Percentiles rank a stretch among this genome's conserved stretches.
phyloP scores from a whole-genome alignment of 1,140 invertebrate genomes.

The Druon quercuslanigerum region DNA sequence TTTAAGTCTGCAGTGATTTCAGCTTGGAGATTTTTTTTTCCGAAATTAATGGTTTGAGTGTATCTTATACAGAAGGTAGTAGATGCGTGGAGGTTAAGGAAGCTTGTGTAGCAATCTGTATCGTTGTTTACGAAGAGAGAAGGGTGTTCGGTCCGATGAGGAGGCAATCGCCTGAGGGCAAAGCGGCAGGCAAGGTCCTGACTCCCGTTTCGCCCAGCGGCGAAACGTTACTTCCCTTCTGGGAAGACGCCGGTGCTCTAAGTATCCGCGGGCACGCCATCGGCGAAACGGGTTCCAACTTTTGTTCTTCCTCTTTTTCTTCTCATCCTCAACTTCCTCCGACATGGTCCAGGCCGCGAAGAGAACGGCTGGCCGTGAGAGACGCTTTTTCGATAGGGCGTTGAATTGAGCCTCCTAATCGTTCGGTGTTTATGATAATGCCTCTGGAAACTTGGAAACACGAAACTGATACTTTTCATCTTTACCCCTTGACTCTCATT shows the following conservation, averaged over 20 bases:
- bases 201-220: slow-evolving; percentile 50
- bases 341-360: slow-evolving; percentile 7
- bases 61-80: background rate
- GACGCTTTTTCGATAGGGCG: slow-evolving; percentile 30
- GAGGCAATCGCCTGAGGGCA: slow-evolving; percentile 24
- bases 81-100: slow-evolving; percentile 34
- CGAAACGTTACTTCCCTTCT: slow-evolving; percentile 62
- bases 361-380: slow-evolving; percentile 16
- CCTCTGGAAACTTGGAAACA: slow-evolving; percentile 19
- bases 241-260: slow-evolving; percentile 36
- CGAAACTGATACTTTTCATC: slow-evolving; percentile 22
- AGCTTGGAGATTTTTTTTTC: slow-evolving; percentile 1
- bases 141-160: slow-evolving; percentile 8
- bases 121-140: slow-evolving; percentile 27
- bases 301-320: slow-evolving; percentile 20
- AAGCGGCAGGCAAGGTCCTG: slow-evolving; percentile 10
- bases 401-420: slow-evolving; percentile 17
- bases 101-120: slow-evolving; percentile 31
- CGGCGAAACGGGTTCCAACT: slow-evolving; percentile 24
- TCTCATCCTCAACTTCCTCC: slow-evolving; percentile 19
- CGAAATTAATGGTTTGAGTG: slow-evolving; percentile 13
- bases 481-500: background rate
- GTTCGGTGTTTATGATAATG: slow-evolving; percentile 25
- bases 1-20: slow-evolving; percentile 27
- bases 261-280: slow-evolving; percentile 29